phyloP scores from a whole-genome alignment of 2,113 vertebrate genomes.

The Pygoscelis adeliae region DNA sequence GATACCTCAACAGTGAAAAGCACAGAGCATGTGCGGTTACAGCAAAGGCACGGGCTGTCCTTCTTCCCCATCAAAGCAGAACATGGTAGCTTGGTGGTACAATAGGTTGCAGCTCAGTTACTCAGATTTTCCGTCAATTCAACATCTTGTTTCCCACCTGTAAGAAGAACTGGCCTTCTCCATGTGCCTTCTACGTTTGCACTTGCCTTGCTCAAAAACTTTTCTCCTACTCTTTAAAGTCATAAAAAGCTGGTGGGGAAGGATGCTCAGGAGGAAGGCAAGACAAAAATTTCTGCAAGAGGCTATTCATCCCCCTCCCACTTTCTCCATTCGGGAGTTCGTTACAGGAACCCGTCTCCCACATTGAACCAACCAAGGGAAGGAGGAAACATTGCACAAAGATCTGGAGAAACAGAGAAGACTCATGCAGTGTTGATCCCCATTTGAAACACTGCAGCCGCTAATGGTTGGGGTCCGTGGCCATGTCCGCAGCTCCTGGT shows the following conservation, averaged over 20 bases:
- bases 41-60: neutral
- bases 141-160: neutral
- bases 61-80: neutral
- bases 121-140: neutral
- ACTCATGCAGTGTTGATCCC: neutral
- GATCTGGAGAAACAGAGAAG: neutral
- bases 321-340: neutral
- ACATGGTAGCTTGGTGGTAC: neutral
- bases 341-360: neutral
- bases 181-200: neutral
- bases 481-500: neutral
- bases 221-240: neutral
- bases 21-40: neutral
- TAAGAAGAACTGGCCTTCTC: neutral
- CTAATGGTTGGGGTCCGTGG: neutral
- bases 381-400: neutral
- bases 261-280: neutral
- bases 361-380: neutral
- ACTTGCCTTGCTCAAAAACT: neutral
- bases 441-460: neutral
- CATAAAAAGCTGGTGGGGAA: neutral
- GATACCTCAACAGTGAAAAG: neutral
- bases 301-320: neutral
- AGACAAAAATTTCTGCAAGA: neutral
- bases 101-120: neutral